These are phyloP conservation scores for Corythaixoides concolor DNA, from an alignment of 2,113 vertebrate species.

Conservation along the genomic window DNA sequence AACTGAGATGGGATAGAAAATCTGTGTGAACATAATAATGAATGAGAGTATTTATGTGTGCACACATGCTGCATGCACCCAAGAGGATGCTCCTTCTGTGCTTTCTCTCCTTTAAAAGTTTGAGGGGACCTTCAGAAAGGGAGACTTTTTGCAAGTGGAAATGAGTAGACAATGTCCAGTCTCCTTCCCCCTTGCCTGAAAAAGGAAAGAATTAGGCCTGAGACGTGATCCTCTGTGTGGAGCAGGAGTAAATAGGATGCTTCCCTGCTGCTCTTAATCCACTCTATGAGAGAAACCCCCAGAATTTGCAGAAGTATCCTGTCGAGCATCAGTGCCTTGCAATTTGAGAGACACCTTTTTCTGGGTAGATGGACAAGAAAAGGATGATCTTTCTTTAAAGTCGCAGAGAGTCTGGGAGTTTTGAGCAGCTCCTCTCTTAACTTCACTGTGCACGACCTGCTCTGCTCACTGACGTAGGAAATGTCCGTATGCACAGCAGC, in stretches of 20 bases:
- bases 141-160: background rate
- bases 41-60: background rate
- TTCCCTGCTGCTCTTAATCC: background rate
- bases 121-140: background rate
- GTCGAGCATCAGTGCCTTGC: background rate
- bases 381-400: background rate
- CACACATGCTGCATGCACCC: fast-evolving
- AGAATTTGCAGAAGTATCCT: background rate
- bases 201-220: background rate
- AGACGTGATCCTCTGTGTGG: background rate
- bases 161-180: background rate
- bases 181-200: background rate
- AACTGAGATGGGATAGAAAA: background rate
- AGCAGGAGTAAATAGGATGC: background rate
- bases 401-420: background rate
- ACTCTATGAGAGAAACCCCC: background rate
- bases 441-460: background rate
- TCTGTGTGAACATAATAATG: background rate
- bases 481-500: background rate
- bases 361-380: background rate
- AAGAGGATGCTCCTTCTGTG: background rate
- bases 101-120: background rate
- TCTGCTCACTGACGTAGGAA: background rate
- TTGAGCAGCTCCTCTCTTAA: background rate
- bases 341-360: background rate